A percentile compares a stretch with the other conserved stretches of the same genome.
Evolutionary conservation across 1,140 invertebrate species (phyloP).

Genomic region (Vanessa tameamea): DNA sequence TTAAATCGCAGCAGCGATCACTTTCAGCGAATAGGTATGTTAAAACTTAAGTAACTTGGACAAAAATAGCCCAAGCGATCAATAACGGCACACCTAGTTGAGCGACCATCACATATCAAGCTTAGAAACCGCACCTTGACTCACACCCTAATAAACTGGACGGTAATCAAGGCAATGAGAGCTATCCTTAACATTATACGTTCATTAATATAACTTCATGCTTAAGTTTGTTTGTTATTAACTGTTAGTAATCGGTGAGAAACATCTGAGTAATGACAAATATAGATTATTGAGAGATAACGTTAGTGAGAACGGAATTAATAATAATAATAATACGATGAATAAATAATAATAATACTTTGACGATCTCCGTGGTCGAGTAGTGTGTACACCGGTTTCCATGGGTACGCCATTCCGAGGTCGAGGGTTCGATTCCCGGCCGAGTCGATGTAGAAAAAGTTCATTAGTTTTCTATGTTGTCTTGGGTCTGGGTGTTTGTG

Average conservation of each 20-base stretch:
- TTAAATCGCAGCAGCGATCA: neutral
- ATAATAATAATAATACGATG: too few relatives aligned
- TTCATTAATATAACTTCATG: neutral
- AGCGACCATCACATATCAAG: constrained; percentile 15
- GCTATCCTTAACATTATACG: constrained; percentile 1
- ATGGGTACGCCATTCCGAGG: too few relatives aligned
- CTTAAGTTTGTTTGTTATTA: neutral
- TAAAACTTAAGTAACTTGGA: constrained; percentile 21
- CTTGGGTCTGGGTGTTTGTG: too few relatives aligned
- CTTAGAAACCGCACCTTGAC: constrained; percentile 24
- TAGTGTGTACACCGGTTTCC: too few relatives aligned
- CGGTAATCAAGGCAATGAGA: constrained; percentile 11
- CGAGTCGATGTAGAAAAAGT: too few relatives aligned
- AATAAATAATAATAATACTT: too few relatives aligned
- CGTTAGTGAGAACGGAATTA: too few relatives aligned
- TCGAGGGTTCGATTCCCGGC: too few relatives aligned
- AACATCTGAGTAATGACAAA: too few relatives aligned
- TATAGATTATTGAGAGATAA: too few relatives aligned
- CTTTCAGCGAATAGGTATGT: neutral
- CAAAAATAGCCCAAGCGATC: constrained; percentile 31
- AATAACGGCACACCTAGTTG: constrained; percentile 27
- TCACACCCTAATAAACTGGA: constrained; percentile 9
- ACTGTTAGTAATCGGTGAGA: neutral
- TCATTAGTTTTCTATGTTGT: too few relatives aligned
- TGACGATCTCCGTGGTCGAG: too few relatives aligned